phyloP scores from a whole-genome alignment of 2,888 invertebrate genomes.

The Isoperla grammatica region DNA sequence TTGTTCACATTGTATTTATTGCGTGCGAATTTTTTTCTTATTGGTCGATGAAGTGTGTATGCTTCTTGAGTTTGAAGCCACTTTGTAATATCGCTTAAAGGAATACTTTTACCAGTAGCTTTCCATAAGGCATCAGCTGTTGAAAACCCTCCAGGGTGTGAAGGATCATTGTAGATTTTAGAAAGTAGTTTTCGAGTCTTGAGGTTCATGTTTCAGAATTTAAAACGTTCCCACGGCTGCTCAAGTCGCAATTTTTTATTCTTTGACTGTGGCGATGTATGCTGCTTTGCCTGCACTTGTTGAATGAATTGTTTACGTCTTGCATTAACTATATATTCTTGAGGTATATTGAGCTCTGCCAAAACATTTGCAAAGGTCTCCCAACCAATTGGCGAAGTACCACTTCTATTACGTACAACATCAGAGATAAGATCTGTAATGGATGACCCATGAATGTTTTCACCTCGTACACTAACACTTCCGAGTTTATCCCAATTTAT shows the following conservation, averaged over 20 bases:
- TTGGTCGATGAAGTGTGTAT: slow-evolving; percentile 27
- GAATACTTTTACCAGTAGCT: slow-evolving; percentile 20
- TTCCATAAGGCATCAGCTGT: slow-evolving; percentile 16
- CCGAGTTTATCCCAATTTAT: background rate
- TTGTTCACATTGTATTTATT: slow-evolving; percentile 25
- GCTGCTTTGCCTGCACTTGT: no score
- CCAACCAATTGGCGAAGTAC: background rate
- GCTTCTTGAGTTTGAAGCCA: slow-evolving; percentile 28
- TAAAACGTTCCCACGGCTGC: background rate
- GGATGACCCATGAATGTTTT: background rate
- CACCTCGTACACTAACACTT: background rate
- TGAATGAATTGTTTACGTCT: no score
- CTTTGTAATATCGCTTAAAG: no score
- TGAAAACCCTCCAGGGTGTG: slow-evolving; percentile 24
- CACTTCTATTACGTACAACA: background rate
- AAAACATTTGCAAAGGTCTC: background rate
- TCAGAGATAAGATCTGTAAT: background rate
- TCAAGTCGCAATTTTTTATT: no score
- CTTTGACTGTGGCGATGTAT: no score
- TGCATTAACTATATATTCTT: background rate
- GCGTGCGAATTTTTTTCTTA: slow-evolving; percentile 24
- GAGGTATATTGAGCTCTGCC: background rate
- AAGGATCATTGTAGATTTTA: slow-evolving; percentile 24
- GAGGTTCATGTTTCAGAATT: background rate
- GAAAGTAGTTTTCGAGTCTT: background rate